Percentiles rank a stretch among this genome's conserved stretches.
Evolutionary conservation across 2,113 vertebrate genomes (phyloP).

Genomic region (Thunnus maccoyii): DNA sequence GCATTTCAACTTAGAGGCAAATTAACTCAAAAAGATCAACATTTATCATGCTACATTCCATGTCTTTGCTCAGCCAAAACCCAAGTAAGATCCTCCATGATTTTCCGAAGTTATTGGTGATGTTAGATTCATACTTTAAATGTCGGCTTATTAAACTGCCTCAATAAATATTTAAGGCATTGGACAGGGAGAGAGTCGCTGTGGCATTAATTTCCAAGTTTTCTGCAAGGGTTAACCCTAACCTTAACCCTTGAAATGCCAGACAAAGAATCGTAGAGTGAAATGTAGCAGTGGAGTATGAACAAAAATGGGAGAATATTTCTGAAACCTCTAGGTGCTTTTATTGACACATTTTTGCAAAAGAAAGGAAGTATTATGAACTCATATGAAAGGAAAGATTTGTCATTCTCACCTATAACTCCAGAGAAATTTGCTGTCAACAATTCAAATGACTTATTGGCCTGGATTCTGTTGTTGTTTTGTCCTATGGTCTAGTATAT

Average conservation of each 20-base stretch:
- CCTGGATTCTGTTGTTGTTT: slow-evolving; percentile 11
- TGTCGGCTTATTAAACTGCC: background rate
- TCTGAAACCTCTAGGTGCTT: background rate
- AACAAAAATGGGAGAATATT: background rate
- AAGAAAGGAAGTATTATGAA: slow-evolving; percentile 4
- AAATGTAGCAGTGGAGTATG: too few species aligned
- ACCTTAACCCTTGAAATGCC: too few species aligned
- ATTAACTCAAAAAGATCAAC: background rate
- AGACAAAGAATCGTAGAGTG: background rate
- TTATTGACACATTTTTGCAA: background rate
- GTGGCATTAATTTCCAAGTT: background rate
- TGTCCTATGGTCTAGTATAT: background rate
- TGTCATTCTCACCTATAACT: slow-evolving; percentile 47
- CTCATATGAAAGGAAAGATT: slow-evolving; percentile 9
- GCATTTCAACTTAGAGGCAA: background rate
- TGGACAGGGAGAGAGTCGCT: background rate
- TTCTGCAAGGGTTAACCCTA: background rate
- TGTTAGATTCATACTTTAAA: background rate
- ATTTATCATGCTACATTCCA: background rate
- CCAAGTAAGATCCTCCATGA: background rate
- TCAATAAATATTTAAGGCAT: background rate
- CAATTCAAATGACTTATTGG: slow-evolving; percentile 47
- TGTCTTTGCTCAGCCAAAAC: background rate
- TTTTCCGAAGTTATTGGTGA: background rate
- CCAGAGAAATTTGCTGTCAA: slow-evolving; percentile 32